Percentiles rank a stretch among this genome's conserved stretches.
These are phyloP conservation scores for Hylaeus anthracinus DNA, from an alignment of 1,140 invertebrate genomes.

Conservation along the genomic window DNA sequence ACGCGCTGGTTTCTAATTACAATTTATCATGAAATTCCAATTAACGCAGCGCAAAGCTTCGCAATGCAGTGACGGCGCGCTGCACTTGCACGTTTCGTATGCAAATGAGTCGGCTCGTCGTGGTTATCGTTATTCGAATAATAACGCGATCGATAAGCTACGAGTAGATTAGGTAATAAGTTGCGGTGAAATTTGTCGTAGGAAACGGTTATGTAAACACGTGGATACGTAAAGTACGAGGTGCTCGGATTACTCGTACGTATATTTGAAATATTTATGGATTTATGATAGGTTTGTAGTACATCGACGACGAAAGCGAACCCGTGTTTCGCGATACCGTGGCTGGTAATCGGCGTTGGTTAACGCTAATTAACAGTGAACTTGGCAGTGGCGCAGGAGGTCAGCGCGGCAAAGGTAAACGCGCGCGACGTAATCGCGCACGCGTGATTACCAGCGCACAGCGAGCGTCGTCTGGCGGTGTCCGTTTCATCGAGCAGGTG, in stretches of 20 bases:
- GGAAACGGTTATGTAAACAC: too few relatives aligned
- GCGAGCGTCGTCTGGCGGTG: slow-evolving; percentile 47
- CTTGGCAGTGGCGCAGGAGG: slow-evolving; percentile 20
- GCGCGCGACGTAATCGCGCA: slow-evolving; percentile 28
- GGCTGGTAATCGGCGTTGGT: background rate
- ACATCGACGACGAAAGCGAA: background rate
- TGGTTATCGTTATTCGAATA: background rate
- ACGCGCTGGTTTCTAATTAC: background rate
- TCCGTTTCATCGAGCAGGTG: slow-evolving; percentile 64
- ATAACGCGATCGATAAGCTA: too few relatives aligned
- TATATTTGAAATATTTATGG: too few relatives aligned
- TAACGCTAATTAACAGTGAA: slow-evolving; percentile 44
- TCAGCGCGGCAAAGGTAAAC: slow-evolving; percentile 32
- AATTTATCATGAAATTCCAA: background rate
- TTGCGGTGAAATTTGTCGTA: too few relatives aligned
- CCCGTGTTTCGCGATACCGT: background rate
- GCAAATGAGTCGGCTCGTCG: too few relatives aligned
- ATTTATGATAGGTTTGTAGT: too few relatives aligned
- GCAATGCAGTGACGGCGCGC: too few relatives aligned
- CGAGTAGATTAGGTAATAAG: too few relatives aligned
- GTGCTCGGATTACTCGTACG: too few relatives aligned
- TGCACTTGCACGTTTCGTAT: too few relatives aligned
- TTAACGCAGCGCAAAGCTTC: too few relatives aligned
- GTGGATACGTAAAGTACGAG: too few relatives aligned
- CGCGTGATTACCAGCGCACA: slow-evolving; percentile 60